Evolutionary conservation across 2,797 vertebrate species (phyloP).

Genomic region (Mormyrus hasselquistii): DNA sequence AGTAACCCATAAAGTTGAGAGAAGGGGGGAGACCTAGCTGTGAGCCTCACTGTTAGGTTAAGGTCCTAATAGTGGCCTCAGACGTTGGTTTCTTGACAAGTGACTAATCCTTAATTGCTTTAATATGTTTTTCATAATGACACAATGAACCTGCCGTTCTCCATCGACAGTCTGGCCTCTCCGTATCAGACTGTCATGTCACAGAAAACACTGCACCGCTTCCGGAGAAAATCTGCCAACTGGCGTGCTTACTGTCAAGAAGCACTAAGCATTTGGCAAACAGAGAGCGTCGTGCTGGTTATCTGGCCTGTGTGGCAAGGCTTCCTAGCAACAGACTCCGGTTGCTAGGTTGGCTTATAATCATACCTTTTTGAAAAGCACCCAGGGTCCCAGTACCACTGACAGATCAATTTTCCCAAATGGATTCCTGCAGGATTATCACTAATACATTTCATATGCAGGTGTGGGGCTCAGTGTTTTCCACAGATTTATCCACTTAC

Average conservation of each 20-base stretch:
- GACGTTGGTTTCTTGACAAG: not conserved
- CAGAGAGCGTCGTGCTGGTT: not conserved
- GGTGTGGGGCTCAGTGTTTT: not conserved
- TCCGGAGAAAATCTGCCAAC: not conserved
- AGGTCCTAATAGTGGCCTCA: not conserved
- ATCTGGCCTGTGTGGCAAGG: not conserved
- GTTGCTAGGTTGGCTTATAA: conserved; percentile 10
- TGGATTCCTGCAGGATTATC: not conserved
- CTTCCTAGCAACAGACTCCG: conserved; percentile 3
- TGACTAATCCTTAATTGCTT: not conserved
- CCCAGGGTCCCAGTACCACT: not conserved
- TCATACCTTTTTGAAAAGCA: not conserved
- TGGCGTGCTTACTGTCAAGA: not conserved
- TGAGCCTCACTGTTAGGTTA: not conserved
- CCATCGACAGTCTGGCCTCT: not conserved
- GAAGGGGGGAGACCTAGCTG: not conserved
- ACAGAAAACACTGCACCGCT: not conserved
- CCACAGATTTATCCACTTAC: not conserved
- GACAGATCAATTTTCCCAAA: conserved; percentile 2
- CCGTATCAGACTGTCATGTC: not conserved
- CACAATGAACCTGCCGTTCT: not conserved
- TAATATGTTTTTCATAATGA: not conserved
- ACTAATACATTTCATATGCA: not conserved
- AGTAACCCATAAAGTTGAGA: not conserved
- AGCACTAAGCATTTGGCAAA: conserved; percentile 3